These are phyloP conservation scores for Epinephelus moara DNA, from an alignment of 2,113 vertebrate genomes.

Conservation along the genomic window DNA sequence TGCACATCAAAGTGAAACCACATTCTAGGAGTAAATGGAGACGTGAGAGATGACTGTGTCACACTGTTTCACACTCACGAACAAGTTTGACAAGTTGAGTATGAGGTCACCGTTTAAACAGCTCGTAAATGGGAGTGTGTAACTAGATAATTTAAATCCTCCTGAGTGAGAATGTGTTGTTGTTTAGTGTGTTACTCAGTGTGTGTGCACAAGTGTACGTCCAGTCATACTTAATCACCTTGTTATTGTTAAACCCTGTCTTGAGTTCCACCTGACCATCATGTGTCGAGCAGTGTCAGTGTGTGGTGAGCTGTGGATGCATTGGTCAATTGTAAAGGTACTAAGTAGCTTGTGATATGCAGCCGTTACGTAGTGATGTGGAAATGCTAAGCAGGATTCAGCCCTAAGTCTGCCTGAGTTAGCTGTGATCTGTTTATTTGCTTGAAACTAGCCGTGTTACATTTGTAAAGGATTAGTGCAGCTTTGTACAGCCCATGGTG, in stretches of 20 bases:
- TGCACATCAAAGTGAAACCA: not conserved
- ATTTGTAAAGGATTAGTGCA: conserved; percentile 65
- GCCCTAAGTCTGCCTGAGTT: conserved; percentile 42
- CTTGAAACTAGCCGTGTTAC: conserved; percentile 54
- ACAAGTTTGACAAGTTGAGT: conserved; percentile 51
- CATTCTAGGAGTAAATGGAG: not conserved
- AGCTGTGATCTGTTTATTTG: conserved; percentile 58
- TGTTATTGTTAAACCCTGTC: not conserved
- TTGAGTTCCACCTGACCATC: conserved; percentile 39
- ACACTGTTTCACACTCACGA: not conserved
- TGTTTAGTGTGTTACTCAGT: conserved; percentile 11
- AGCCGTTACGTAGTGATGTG: conserved; percentile 25
- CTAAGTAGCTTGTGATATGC: conserved; percentile 50
- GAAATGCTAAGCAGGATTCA: conserved; percentile 61
- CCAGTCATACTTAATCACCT: not conserved
- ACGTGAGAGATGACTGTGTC: not conserved
- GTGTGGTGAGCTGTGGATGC: conserved; percentile 11
- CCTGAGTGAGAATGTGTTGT: conserved; percentile 22
- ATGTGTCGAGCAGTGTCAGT: conserved; percentile 37
- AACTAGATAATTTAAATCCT: conserved; percentile 21
- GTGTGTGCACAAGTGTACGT: not conserved
- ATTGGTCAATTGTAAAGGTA: conserved; percentile 34
- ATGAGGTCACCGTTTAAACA: conserved; percentile 11
- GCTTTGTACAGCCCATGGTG: conserved; percentile 42
- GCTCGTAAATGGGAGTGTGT: conserved; percentile 1